Evolutionary conservation across 1,140 invertebrate species (phyloP).

Genomic region (Ladona fulva): DNA sequence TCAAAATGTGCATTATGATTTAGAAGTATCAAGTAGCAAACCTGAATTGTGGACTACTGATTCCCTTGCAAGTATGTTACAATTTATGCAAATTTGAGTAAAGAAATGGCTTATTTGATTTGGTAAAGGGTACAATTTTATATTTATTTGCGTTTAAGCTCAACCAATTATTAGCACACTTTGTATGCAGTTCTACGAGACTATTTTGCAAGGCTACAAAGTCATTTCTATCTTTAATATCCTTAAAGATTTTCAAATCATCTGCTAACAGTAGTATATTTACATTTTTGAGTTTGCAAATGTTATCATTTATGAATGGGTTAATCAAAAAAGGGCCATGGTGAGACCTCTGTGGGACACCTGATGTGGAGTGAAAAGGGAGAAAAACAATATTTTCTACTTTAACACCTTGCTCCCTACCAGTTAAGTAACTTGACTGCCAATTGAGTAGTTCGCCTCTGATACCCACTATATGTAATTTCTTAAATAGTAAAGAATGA

Average conservation of each 20-base stretch:
- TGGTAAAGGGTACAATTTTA: no score
- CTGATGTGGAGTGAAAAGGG: not conserved
- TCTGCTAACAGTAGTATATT: not conserved
- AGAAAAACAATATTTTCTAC: not conserved
- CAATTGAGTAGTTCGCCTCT: conserved; percentile 8
- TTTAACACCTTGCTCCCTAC: conserved; percentile 13
- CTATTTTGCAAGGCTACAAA: no score
- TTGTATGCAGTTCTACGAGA: no score
- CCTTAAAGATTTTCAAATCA: not conserved
- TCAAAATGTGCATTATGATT: no score
- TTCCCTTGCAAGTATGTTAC: no score
- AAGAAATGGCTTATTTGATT: no score
- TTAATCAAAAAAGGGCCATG: not conserved
- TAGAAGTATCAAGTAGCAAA: no score
- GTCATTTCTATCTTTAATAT: no score
- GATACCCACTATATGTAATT: conserved; percentile 12
- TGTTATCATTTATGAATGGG: not conserved
- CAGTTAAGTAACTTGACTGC: not conserved
- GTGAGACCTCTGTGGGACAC: not conserved
- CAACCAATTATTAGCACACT: no score
- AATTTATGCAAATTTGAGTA: no score
- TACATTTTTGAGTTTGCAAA: not conserved
- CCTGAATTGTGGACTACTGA: no score
- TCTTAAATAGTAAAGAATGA: not conserved
- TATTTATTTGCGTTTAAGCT: no score